Conservation (phyloP, 1,140 invertebrate species). For the Ostrea denselamellosa region DNA sequence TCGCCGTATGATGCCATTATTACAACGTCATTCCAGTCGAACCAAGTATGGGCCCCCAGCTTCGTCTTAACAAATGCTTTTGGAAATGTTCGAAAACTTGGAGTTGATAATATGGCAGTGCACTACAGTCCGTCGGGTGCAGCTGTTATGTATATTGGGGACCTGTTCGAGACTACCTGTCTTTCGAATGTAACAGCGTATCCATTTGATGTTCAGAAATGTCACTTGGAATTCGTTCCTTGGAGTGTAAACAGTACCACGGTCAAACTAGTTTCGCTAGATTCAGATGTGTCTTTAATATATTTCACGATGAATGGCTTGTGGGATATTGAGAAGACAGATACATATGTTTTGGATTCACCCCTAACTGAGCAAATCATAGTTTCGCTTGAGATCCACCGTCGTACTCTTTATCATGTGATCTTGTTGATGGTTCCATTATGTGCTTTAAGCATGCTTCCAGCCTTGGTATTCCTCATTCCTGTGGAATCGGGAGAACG, state of each 20-base stretch:
- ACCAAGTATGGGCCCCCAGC: not conserved
- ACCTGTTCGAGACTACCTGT: not conserved
- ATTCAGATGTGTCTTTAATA: not conserved
- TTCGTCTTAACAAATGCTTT: not conserved
- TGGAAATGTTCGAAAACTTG: not conserved
- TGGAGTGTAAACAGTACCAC: not conserved
- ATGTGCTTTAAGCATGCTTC: not conserved
- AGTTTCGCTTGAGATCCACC: not conserved
- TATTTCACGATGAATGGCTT: not conserved
- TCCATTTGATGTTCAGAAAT: conserved; percentile 2
- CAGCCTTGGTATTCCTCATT: not conserved
- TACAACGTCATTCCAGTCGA: not conserved
- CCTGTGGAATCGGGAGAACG: not conserved
- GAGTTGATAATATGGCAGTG: not conserved
- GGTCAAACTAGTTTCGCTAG: not conserved
- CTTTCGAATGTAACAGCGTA: not conserved
- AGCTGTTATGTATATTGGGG: not conserved
- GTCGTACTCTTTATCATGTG: not conserved
- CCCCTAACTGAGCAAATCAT: not conserved
- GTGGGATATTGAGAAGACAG: not conserved
- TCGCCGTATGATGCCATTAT: not conserved
- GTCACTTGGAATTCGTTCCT: not conserved
- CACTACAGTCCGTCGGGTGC: not conserved
- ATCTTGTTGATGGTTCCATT: not conserved
- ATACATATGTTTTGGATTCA: not conserved